Base-by-base conservation (phyloP, 2,888 invertebrate genomes). In the Drosophila prostipennis region DNA sequence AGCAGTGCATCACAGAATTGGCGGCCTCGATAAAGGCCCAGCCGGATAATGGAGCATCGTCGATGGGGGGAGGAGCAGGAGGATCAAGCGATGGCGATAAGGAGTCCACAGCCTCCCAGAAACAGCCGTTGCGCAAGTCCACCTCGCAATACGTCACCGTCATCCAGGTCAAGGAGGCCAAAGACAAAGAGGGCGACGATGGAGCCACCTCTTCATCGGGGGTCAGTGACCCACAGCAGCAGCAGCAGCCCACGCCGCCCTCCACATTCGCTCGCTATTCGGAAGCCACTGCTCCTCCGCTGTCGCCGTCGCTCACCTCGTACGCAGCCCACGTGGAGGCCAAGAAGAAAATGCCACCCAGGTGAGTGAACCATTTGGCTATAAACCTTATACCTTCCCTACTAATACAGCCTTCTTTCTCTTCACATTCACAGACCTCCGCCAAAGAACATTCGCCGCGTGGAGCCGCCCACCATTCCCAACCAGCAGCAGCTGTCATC, bases 151-250 rank as follows among this genome's bases (percentile, higher is more conserved):
- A 97, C 92, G 95, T 97, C 78, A 97, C 97, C 71, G 97, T 97
- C 77, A 97, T 97, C 86, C 96, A 96, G 94, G 96, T 97, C 40
- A 97, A 96, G 92, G 97, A 96, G 91, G 93, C 95, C 87, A 95
- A 87, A 82, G 79, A 78, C 69, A 87, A 89, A 65, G 89, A 86
- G 46, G 73, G 51, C 34, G 89, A 89, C 69, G 87, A 89, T 43
- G 42, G 51, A 67, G 48, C 58, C 46, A 37, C 59, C 16, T 63
- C 61, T 32, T 54, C 54, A 37, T 55, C 70, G 49, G 61, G 72
- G 49, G 72, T 64, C 65, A 71, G 68, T 58, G 61, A 80, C 68
- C 48, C 64, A n/a, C 59, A 58, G 45, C 48, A 70, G 46, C 4
- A 2, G 23, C 76, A 70, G 67, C 42, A 39, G n/a, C 40, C 74